These are phyloP conservation scores for Ophonus ardosiacus DNA, from an alignment of 2,888 invertebrate species.

Conservation along the genomic window DNA sequence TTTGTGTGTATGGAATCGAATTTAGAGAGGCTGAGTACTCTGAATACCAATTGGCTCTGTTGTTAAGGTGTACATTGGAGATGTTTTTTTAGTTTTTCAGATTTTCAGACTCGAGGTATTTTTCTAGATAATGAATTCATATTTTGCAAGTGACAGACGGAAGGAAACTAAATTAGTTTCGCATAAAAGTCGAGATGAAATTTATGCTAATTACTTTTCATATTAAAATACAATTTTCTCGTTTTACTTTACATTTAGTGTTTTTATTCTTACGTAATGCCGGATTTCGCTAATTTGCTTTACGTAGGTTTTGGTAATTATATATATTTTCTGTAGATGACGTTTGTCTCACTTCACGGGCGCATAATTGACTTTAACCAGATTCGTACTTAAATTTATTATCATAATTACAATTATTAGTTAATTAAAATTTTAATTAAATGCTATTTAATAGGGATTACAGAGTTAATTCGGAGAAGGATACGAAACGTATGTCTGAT, in stretches of 20 bases:
- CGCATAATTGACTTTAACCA: too few species aligned
- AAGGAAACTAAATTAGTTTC: background rate
- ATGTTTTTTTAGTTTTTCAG: constrained; percentile 40
- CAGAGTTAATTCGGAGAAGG: too few species aligned
- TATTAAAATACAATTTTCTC: background rate
- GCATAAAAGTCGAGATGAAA: background rate
- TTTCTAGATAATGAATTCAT: background rate
- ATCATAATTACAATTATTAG: too few species aligned
- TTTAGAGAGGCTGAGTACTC: constrained; percentile 75
- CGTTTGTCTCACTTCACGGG: too few species aligned
- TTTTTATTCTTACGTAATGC: too few species aligned
- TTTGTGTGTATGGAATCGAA: constrained; percentile 74
- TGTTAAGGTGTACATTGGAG: constrained; percentile 47
- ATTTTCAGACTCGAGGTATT: constrained; percentile 31
- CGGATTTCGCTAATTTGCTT: too few species aligned
- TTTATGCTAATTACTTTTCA: background rate
- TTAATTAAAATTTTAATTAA: too few species aligned
- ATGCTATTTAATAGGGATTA: too few species aligned
- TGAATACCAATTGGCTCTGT: constrained; percentile 74
- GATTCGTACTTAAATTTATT: too few species aligned
- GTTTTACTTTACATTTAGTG: background rate
- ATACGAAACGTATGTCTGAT: too few species aligned
- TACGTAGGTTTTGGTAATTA: too few species aligned
- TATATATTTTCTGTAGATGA: too few species aligned
- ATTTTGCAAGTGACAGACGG: background rate